A percentile compares a stretch with the other conserved stretches of the same genome.
Conservation (phyloP, 2,113 vertebrate genomes). For the Numida meleagris region DNA sequence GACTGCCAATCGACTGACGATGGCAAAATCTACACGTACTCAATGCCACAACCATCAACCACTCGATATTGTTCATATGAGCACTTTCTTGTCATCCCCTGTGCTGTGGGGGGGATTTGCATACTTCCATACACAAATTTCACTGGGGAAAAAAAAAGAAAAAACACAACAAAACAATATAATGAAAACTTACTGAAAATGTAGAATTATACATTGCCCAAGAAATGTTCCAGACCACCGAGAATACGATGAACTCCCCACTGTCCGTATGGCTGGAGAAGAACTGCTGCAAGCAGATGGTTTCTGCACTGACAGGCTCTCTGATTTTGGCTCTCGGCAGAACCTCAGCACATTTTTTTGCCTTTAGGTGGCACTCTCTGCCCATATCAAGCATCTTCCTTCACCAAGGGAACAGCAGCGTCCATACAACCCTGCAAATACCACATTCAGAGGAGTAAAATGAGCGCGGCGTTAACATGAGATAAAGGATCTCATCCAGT, state of each 20-base stretch:
- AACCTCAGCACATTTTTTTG: neutral
- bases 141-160: no score
- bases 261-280: neutral
- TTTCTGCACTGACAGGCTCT: accelerated
- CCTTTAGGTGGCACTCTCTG: slow-evolving; percentile 41
- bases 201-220: neutral
- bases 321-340: neutral
- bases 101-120: accelerated
- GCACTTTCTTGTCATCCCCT: neutral
- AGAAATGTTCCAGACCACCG: neutral
- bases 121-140: neutral
- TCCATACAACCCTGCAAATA: neutral
- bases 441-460: neutral
- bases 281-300: neutral
- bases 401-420: neutral
- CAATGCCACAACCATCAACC: neutral
- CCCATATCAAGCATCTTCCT: accelerated
- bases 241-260: neutral
- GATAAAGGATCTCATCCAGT: neutral
- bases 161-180: neutral
- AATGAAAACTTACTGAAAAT: neutral
- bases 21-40: neutral
- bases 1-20: neutral
- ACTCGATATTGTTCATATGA: neutral
- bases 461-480: accelerated